phyloP scores from a whole-genome alignment of 2,797 vertebrate genomes.

The Periparus ater region DNA sequence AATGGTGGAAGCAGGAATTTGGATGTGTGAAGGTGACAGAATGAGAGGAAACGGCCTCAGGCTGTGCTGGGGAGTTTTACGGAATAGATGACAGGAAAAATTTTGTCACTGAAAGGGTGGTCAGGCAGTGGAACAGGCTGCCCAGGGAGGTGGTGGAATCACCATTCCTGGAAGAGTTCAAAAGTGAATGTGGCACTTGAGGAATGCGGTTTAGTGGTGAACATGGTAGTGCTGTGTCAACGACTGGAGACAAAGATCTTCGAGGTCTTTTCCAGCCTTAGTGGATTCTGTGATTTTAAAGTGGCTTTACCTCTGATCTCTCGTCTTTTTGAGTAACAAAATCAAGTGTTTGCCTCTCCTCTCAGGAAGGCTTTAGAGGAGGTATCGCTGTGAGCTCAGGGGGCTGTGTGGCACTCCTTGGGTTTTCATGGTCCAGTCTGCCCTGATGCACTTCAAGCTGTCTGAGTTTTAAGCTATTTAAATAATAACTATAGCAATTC shows the following conservation, averaged over 20 bases:
- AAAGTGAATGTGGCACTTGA: background rate
- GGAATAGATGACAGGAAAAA: background rate
- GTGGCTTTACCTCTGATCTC: background rate
- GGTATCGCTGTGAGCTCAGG: background rate
- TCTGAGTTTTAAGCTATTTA: background rate
- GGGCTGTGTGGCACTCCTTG: background rate
- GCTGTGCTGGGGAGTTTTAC: background rate
- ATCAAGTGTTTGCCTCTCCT: background rate
- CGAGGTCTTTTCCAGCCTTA: background rate
- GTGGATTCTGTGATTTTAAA: background rate
- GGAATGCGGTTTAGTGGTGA: background rate
- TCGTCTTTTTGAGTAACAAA: background rate
- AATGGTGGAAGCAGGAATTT: accelerated
- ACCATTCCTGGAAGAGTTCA: background rate
- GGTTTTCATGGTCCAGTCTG: background rate
- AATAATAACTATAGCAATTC: background rate
- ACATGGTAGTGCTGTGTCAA: background rate
- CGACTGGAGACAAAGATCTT: accelerated
- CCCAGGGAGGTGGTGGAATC: background rate
- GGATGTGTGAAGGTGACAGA: background rate
- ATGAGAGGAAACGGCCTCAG: background rate
- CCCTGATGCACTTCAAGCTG: background rate
- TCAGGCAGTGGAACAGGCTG: background rate
- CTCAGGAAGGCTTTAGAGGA: background rate
- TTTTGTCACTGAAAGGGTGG: background rate